phyloP scores from a whole-genome alignment of 2,888 invertebrate genomes.

The Heterodera filipjevi region DNA sequence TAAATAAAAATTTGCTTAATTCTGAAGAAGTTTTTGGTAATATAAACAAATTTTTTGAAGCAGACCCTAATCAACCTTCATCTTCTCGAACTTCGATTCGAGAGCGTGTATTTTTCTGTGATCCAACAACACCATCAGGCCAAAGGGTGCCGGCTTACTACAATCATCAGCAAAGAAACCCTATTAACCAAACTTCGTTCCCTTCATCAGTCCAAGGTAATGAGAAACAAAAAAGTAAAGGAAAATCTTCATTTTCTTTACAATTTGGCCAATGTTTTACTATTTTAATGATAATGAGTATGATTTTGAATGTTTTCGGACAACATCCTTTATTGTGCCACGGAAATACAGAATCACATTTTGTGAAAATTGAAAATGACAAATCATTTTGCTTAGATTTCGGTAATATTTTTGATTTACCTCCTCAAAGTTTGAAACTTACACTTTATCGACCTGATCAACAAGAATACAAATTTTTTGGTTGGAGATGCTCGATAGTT shows the following conservation, averaged over 20 bases:
- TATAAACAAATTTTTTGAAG: too few species aligned
- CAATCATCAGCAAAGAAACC: neutral
- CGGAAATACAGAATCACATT: neutral
- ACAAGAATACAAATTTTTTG: neutral
- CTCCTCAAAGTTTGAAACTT: neutral
- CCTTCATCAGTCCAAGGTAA: neutral
- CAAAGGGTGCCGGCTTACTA: neutral
- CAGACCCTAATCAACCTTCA: neutral
- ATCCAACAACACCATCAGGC: too few species aligned
- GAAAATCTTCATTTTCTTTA: neutral
- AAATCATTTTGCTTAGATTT: neutral
- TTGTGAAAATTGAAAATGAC: neutral
- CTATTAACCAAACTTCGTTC: neutral
- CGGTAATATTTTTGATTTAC: neutral
- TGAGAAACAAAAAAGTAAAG: neutral
- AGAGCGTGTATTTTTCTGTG: neutral
- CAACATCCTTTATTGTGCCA: neutral
- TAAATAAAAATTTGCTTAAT: conserved; percentile 7
- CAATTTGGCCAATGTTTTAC: neutral
- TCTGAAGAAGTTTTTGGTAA: too few species aligned
- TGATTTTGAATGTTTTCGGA: neutral
- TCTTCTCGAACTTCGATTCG: neutral
- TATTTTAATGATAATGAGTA: neutral
- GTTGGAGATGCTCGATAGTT: neutral
- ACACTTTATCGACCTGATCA: conserved; percentile 16